Conservation (phyloP, 1,140 invertebrate species). For the Lineus longissimus region DNA sequence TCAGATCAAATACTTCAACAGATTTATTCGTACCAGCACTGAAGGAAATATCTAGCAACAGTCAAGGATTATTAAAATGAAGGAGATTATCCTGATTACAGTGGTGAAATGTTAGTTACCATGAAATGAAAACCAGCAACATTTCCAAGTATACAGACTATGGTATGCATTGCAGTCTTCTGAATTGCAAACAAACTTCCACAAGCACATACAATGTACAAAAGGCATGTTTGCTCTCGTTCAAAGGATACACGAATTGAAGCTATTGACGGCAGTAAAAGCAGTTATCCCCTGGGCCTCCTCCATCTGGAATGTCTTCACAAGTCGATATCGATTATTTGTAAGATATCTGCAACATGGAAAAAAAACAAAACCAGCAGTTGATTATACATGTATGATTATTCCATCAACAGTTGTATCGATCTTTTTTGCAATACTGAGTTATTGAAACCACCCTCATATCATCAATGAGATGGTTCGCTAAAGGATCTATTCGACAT, state of each 20-base stretch:
- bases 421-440: too few species aligned
- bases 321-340: slow-evolving; percentile 45
- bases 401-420: too few species aligned
- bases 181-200: not conserved
- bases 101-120: too few species aligned
- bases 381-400: too few species aligned
- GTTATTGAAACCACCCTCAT: not conserved
- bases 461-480: too few species aligned
- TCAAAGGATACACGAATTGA: slow-evolving; percentile 50
- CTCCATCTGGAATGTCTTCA: slow-evolving; percentile 34
- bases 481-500: too few species aligned
- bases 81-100: slow-evolving; percentile 5
- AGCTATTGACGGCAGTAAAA: slow-evolving; percentile 47
- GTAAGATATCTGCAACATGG: slow-evolving; percentile 35
- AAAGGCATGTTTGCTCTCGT: too few species aligned
- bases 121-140: too few species aligned
- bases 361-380: too few species aligned
- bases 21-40: slow-evolving; percentile 49
- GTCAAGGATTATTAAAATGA: slow-evolving; percentile 14
- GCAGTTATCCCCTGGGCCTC: slow-evolving; percentile 44
- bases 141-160: too few species aligned
- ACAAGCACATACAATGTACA: not conserved
- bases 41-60: slow-evolving; percentile 43
- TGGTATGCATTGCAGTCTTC: too few species aligned
- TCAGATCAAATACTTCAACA: slow-evolving; percentile 51